phyloP scores from a whole-genome alignment of 2,888 invertebrate genomes.

The Orchesellides sinensis region DNA sequence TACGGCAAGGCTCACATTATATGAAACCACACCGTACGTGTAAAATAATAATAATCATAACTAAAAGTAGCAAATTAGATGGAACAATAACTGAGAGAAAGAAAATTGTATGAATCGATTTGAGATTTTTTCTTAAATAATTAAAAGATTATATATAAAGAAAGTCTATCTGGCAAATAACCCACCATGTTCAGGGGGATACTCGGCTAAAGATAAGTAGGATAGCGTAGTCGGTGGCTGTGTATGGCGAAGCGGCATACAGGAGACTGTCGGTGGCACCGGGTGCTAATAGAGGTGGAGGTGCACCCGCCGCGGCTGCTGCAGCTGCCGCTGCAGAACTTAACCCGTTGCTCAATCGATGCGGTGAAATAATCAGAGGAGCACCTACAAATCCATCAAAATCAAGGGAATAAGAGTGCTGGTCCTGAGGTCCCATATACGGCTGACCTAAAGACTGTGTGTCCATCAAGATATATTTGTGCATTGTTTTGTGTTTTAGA shows the following conservation, averaged over 20 bases:
- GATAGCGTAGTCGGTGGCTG: conserved; percentile 87
- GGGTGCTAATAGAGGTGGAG: conserved; percentile 83
- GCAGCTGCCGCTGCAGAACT: conserved; percentile 84
- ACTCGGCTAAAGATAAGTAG: conserved; percentile 87
- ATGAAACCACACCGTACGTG: background rate
- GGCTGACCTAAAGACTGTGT: conserved; percentile 70
- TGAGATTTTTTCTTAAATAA: conserved; percentile 8
- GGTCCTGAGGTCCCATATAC: conserved; percentile 67
- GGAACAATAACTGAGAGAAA: conserved; percentile 35
- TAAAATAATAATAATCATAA: conserved; percentile 11
- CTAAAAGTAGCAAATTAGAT: conserved; percentile 14
- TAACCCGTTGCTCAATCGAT: conserved; percentile 73
- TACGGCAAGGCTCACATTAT: background rate
- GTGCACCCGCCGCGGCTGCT: conserved; percentile 80
- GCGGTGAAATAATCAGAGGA: conserved; percentile 93
- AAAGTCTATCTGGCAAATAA: conserved; percentile 74
- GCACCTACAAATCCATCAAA: conserved; percentile 81
- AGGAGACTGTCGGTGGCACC: conserved; percentile 88
- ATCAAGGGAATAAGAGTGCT: conserved; percentile 71
- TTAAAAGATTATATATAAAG: conserved; percentile 52
- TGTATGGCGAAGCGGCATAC: conserved; percentile 84
- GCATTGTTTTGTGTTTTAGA: conserved; percentile 73
- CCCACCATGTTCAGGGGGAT: conserved; percentile 75
- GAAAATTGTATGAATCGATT: conserved; percentile 16
- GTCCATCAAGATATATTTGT: conserved; percentile 73